Evolutionary conservation across 1,140 invertebrate genomes (phyloP).

Genomic region (Drosophila santomea): DNA sequence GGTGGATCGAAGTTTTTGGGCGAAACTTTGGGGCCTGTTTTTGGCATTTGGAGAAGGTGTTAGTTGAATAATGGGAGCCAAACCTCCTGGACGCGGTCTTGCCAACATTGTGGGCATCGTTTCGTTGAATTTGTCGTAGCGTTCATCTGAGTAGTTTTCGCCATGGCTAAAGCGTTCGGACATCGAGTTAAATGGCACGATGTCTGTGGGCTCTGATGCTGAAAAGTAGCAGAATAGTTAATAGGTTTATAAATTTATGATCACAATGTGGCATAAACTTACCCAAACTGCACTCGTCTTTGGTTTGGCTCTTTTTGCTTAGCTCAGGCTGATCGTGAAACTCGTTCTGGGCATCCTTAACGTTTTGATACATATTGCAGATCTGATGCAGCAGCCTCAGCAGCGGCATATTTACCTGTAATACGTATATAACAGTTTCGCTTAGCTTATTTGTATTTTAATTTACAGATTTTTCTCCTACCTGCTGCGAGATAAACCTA

Average conservation of each 20-base stretch:
- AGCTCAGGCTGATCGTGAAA: constrained; percentile 90
- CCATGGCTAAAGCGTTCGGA: constrained; percentile 80
- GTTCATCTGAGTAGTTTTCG: constrained; percentile 78
- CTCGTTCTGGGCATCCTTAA: constrained; percentile 96
- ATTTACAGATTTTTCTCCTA: constrained; percentile 57
- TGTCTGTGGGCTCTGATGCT: constrained; percentile 89
- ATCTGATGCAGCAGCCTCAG: constrained; percentile 97
- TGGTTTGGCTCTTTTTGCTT: constrained; percentile 83
- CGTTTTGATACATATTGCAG: constrained; percentile 98
- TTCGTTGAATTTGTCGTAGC: constrained; percentile 85
- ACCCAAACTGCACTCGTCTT: constrained; percentile 85
- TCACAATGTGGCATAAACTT: neutral
- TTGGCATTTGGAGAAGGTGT: constrained; percentile 89
- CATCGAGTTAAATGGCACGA: constrained; percentile 75
- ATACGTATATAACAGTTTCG: neutral
- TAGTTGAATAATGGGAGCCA: constrained; percentile 75
- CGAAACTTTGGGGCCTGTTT: constrained; percentile 93
- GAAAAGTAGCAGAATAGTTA: neutral
- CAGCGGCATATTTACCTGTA: constrained; percentile 96
- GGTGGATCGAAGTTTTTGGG: constrained; percentile 93
- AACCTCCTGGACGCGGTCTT: constrained; percentile 53
- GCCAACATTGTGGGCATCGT: constrained; percentile 70
- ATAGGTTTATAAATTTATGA: neutral
- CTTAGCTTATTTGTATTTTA: neutral
- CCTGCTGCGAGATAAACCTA: constrained; percentile 94